Evolutionary conservation across 1,140 invertebrate species (phyloP).

Genomic region (Stegodyphus dumicola): DNA sequence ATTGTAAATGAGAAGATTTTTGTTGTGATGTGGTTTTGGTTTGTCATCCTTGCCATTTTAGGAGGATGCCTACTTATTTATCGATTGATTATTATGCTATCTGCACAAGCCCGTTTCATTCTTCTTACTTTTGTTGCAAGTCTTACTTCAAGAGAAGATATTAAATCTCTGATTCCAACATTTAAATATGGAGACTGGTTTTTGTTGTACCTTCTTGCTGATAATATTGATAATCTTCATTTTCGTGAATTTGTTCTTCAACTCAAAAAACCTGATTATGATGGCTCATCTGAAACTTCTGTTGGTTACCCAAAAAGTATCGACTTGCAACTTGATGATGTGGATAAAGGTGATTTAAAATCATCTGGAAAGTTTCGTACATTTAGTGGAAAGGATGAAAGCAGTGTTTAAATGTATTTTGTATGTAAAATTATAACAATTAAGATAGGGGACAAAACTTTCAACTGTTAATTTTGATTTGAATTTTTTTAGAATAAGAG

Average conservation of each 20-base stretch:
- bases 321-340: slow-evolving; percentile 1
- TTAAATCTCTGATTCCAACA: slow-evolving; percentile 70
- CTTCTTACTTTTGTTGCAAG: slow-evolving; percentile 16
- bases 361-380: not conserved
- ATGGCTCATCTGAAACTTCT: not conserved
- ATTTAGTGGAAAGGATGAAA: slow-evolving; percentile 3
- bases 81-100: slow-evolving; percentile 58
- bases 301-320: not conserved
- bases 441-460: no score
- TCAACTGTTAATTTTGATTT: no score
- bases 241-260: slow-evolving; percentile 50
- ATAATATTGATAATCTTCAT: slow-evolving; percentile 79
- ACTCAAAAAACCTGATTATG: slow-evolving; percentile 43
- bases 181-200: slow-evolving; percentile 85
- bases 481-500: no score
- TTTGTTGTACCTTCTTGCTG: slow-evolving; percentile 82
- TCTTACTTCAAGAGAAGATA: slow-evolving; percentile 31
- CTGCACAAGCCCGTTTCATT: slow-evolving; percentile 33
- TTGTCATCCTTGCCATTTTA: slow-evolving; percentile 64
- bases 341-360: slow-evolving; percentile 23
- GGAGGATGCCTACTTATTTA: slow-evolving; percentile 58
- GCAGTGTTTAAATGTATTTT: slow-evolving; percentile 4
- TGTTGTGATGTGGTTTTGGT: slow-evolving; percentile 67
- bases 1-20: slow-evolving; percentile 69
- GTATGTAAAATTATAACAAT: not conserved